Base-by-base conservation (phyloP, 2,797 vertebrate species). In the Sciurus vulgaris region DNA sequence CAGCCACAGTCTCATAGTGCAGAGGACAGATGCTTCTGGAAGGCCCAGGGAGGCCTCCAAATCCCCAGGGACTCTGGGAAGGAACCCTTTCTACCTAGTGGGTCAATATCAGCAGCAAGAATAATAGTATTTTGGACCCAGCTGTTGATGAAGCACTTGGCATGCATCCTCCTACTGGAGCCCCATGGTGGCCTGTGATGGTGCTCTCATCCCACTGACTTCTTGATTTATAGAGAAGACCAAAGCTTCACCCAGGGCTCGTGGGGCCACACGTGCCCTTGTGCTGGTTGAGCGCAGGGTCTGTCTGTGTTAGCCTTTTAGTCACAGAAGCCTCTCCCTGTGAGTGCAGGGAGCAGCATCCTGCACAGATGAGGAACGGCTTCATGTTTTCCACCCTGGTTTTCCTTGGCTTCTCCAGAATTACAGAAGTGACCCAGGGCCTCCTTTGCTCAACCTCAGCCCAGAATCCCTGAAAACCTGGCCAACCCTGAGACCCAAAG, bases 381-480 rank as follows among this genome's bases (percentile, higher is more conserved):
- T 61, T 84, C 81, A 61, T 41, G 44, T 72, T 44, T 82, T 65
- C 78, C n/a, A 20, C 47, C 85, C 70, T 61, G 65, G 70, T 59
- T 49, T 84, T n/a, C 83, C 83, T 86, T 76, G 82, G 51, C 74
- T 92, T 73, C 54, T 93, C 18, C 14, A 35, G 38, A 35, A 56
- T 59, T 88, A 86, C n/a, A 96, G 70, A 49, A 13, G 30, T 82
- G 51, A 83, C 47, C 47, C 28, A 73, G 85, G 65, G 65, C 54
- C n/a, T 67, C 73, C 59, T 10, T 92, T 93, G 61, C 89, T 89
- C 85, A 72, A 24, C 35, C 49, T 91, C 89, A 77, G 41, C 72
- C 11, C 20, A 67, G 65, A 85, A 44, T 59, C 33, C 49, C 76
- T 1, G 22, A 90, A 63, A 76, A 26, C 17, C 79, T 35, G 73